Evolutionary conservation across 2,113 vertebrate genomes (phyloP), one percentile per base, ranked within the genome.

Genomic region (Gymnorhina tibicen): DNA sequence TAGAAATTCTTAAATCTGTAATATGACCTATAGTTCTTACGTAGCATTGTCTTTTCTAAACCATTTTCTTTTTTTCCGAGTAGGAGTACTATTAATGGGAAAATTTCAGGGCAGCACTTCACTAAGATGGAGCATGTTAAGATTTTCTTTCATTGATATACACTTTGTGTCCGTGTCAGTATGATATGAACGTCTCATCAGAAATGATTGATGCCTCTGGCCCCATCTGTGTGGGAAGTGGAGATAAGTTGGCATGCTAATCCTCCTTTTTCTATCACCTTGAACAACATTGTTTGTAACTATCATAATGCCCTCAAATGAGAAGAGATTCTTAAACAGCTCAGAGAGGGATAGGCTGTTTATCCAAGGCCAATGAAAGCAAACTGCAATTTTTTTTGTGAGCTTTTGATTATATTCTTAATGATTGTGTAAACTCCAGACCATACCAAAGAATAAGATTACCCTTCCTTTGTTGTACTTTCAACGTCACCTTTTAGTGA

Each of bases 211-310:
- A 87, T 90, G 85, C 84, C 68, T 94, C 77, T 83, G 77, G 87
- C 85, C 91, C 41, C 42, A 30, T 92, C 80, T 82, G 68, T 95
- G 66, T 88, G 82, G 79, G 52, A 16, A 94, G 41, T 4, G 1
- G 69, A 92, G 96, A 96, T 96, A 95, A 96, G 44, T 30, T 89
- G 74, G n/a, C 52, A 46, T 73, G 74, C 79, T 97, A 96, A 97
- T 97, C 96, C 67, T 85, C 87, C 63, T 89, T 79, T 81, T 90
- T 47, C 84, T 89, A 14, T 97, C 91, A 94, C 92, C 93, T 96
- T 96, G 92, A 95, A 81, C 56, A 96, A 85, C 93, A 90, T 96
- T 96, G 87, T 89, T 85, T 88, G 47, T 82, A 78, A 69, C 85
- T 73, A 49, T 69, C 52, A 13, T 53, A 60, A 32, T 87, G 67